These are phyloP conservation scores for Microplitis deprimator DNA, from an alignment of 2,888 invertebrate genomes.

Conservation along the genomic window DNA sequence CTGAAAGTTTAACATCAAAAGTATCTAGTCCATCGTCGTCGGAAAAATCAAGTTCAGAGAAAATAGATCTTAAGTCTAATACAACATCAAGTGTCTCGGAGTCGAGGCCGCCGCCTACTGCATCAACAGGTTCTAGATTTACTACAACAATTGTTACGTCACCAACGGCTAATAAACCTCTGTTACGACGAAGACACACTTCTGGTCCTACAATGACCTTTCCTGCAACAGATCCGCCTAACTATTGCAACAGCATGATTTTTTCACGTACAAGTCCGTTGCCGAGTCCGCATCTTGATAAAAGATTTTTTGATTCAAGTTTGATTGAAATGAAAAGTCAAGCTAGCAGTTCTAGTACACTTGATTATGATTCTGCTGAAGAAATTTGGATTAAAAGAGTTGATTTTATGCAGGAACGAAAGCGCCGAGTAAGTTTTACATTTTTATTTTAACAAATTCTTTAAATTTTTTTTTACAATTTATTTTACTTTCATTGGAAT, in stretches of 20 bases:
- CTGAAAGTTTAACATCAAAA: constrained; percentile 59
- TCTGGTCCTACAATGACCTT: constrained; percentile 69
- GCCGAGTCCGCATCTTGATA: constrained; percentile 81
- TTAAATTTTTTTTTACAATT: constrained; percentile 5
- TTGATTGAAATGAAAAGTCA: constrained; percentile 85
- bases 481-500: neutral
- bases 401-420: constrained; percentile 72
- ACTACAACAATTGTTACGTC: constrained; percentile 65
- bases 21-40: constrained; percentile 64
- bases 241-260: constrained; percentile 67
- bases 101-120: constrained; percentile 47
- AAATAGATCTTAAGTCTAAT: constrained; percentile 63
- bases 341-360: constrained; percentile 76
- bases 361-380: constrained; percentile 76
- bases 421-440: constrained; percentile 72
- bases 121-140: constrained; percentile 59
- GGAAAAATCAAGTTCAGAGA: constrained; percentile 67
- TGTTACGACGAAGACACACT: constrained; percentile 65
- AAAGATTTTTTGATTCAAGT: constrained; percentile 86
- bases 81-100: constrained; percentile 58
- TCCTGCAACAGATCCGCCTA: constrained; percentile 68
- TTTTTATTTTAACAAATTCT: constrained; percentile 10
- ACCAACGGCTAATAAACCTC: constrained; percentile 65
- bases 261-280: constrained; percentile 71
- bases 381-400: constrained; percentile 82